Percentiles rank a stretch among this genome's conserved stretches.
Evolutionary conservation across 2,888 invertebrate genomes (phyloP).

Genomic region (Halictus quadricinctus): DNA sequence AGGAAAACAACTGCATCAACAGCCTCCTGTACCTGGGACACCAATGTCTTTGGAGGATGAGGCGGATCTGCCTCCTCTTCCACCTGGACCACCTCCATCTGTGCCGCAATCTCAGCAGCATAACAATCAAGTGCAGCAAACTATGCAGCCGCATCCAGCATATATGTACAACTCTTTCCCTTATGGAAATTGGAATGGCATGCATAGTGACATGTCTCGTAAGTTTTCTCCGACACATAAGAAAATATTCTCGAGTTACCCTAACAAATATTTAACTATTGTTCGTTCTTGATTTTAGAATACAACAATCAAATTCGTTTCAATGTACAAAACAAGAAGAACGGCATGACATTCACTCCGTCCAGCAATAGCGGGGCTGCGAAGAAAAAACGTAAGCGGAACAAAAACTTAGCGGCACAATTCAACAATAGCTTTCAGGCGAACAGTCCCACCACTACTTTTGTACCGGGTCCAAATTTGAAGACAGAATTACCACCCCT

Average conservation of each 20-base stretch:
- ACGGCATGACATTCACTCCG: constrained; percentile 77
- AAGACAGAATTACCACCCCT: constrained; percentile 83
- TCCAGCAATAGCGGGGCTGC: constrained; percentile 83
- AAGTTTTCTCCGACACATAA: constrained; percentile 53
- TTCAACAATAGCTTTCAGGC: constrained; percentile 82
- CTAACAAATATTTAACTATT: not conserved
- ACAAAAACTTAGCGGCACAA: constrained; percentile 83
- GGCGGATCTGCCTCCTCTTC: constrained; percentile 84
- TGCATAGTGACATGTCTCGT: constrained; percentile 77
- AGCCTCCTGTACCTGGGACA: constrained; percentile 81
- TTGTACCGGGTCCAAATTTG: constrained; percentile 68
- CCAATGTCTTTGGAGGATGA: constrained; percentile 83
- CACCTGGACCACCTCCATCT: constrained; percentile 84
- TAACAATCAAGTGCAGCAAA: constrained; percentile 68
- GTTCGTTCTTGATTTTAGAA: constrained; percentile 68
- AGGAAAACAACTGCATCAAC: constrained; percentile 73
- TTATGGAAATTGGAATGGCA: constrained; percentile 76
- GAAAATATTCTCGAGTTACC: not conserved
- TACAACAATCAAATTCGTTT: constrained; percentile 80
- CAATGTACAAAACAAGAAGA: constrained; percentile 81
- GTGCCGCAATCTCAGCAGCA: constrained; percentile 73
- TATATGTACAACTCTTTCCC: constrained; percentile 76
- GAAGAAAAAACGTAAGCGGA: constrained; percentile 91
- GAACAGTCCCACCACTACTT: constrained; percentile 68
- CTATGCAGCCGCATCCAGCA: constrained; percentile 77